Percentiles rank a stretch among this genome's conserved stretches.
Conservation (phyloP, 2,888 invertebrate genomes). For the Tipula unca region DNA sequence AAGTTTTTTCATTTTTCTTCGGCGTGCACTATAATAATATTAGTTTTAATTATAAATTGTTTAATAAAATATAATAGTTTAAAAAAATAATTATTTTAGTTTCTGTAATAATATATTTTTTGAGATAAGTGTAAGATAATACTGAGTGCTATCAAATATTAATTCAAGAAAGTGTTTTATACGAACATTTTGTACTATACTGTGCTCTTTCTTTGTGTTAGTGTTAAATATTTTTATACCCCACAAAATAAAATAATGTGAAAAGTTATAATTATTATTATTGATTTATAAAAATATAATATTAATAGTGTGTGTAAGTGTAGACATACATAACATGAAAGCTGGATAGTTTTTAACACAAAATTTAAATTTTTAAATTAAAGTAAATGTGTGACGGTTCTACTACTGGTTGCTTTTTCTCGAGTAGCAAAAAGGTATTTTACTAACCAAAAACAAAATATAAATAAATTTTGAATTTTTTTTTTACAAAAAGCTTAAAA, state of each 20-base stretch:
- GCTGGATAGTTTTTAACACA: neutral
- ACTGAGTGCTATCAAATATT: neutral
- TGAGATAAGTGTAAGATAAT: neutral
- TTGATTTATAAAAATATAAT: neutral
- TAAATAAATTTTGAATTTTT: neutral
- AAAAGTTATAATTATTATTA: neutral
- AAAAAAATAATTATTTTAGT: neutral
- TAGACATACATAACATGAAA: neutral
- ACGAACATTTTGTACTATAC: neutral
- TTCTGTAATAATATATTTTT: neutral
- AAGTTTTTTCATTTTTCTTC: neutral
- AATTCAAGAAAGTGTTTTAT: neutral
- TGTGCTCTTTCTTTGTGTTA: neutral
- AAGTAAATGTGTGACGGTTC: conserved; percentile 59
- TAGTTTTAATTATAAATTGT: neutral
- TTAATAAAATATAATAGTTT: neutral
- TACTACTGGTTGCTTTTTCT: conserved; percentile 60
- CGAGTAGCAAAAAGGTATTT: conserved; percentile 33
- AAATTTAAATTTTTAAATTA: neutral
- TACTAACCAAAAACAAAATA: neutral
- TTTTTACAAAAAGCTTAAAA: neutral
- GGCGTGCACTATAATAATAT: neutral
- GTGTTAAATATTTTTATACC: neutral
- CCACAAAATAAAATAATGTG: neutral
- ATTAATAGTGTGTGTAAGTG: neutral